Conservation (phyloP, 2,113 vertebrate species). For the Mormyrus lacerda region DNA sequence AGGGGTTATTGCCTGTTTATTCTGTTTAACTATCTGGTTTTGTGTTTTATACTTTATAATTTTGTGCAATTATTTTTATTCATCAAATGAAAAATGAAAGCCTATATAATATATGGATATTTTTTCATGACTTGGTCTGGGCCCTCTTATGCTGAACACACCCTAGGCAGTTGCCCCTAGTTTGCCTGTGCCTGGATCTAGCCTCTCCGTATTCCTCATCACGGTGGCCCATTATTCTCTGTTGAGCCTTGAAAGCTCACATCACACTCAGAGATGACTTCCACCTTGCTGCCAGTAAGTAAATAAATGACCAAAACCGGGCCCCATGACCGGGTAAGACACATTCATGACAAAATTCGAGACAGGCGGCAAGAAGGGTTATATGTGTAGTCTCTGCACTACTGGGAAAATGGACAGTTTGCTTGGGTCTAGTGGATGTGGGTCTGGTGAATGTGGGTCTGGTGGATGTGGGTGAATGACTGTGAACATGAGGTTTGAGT, state of each 20-base stretch:
- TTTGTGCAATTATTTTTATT: background rate
- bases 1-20: background rate
- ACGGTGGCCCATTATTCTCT: slow-evolving; percentile 71
- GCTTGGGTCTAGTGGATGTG: background rate
- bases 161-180: background rate
- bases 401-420: background rate
- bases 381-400: background rate
- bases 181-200: background rate
- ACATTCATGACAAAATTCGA: slow-evolving; percentile 7
- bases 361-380: background rate
- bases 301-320: slow-evolving; percentile 44
- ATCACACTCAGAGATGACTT: background rate
- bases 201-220: slow-evolving; percentile 56
- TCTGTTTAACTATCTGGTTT: background rate
- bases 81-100: background rate
- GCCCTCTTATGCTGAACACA: background rate
- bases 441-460: background rate
- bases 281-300: background rate
- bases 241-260: slow-evolving; percentile 53
- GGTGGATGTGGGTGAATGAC: background rate
- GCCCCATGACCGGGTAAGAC: slow-evolving; percentile 39
- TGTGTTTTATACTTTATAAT: background rate
- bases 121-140: background rate
- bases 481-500: background rate
- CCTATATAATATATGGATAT: background rate